Conservation (phyloP, 2,797 vertebrate genomes). For the Kryptopterus vitreolus region DNA sequence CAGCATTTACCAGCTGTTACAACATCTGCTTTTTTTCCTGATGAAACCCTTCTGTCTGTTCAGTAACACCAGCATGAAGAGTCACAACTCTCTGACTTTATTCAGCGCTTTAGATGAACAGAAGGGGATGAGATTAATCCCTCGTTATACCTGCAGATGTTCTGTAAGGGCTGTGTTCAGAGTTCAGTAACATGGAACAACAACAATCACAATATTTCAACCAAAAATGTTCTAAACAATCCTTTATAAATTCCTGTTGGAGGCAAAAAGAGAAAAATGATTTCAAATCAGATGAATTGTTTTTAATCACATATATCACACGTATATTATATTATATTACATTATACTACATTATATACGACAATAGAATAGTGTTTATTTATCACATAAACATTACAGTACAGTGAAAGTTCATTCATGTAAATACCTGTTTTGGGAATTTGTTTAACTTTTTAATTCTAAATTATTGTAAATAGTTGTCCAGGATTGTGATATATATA, state of each 20-base stretch:
- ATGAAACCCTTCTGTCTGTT: not conserved
- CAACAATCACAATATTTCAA: not conserved
- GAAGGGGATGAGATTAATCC: not conserved
- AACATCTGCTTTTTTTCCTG: not conserved
- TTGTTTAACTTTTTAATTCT: no score
- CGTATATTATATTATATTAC: no score
- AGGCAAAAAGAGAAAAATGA: not conserved
- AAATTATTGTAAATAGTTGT: no score
- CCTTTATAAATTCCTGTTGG: not conserved
- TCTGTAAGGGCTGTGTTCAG: constrained; percentile 22
- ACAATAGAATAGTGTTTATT: no score
- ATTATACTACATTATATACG: no score
- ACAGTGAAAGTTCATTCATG: no score
- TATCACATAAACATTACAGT: no score
- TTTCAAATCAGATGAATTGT: not conserved
- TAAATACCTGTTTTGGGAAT: no score
- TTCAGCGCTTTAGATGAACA: not conserved
- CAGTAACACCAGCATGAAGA: not conserved
- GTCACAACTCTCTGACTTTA: not conserved
- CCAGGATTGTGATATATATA: no score
- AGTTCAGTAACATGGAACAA: not conserved
- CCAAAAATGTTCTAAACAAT: not conserved
- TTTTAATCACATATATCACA: no score
- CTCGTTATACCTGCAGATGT: not conserved
- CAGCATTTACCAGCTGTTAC: not conserved